Base-by-base conservation (phyloP, 37 sponge, comb jelly and placozoan genomes). In the Aplysina aerophoba region DNA sequence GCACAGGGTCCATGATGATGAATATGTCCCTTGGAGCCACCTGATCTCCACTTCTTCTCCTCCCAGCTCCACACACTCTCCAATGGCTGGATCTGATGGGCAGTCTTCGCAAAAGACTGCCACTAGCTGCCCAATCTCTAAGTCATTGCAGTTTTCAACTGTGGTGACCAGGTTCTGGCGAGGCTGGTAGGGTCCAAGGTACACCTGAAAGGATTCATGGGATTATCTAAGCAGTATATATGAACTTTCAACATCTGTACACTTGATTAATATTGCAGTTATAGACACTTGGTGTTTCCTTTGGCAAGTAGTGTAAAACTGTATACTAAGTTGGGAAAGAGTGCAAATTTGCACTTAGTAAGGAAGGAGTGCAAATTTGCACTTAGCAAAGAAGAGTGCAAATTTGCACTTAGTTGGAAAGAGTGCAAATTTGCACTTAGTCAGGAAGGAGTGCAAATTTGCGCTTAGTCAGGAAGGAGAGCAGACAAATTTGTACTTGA, bases 1-100 rank as follows among this genome's bases (percentile, higher is more conserved):
- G 33, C 41, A 73, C 1, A 31, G 41, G 55, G 58, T 73, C 86
- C 90, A 85, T 62, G 58, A 20, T 50, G 68, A 40, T n/a, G 65
- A 36, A 31, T 90, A 90, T n/a, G 39, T 57, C 15, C 90, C 87
- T 78, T 90, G 79, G 57, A 86, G 19, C 90, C 90, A 90, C 15
- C 54, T 22, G 0, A 90, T 27, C 6, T 85, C 83, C 4, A 90
- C 41, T 0, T 59, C 59, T 38, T 24, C 41, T 8, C 44, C 79
- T 44, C 39, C 20, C 20, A 86, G 33, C 56, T 81, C 39, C 5
- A n/a, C 39, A 38, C 35, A 31, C 14, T 62, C 19, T 0, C 68
- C 86, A 62, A 90, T 81, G 6, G 73, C 59, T 22, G 87, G 90
- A 38, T 85, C 79, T 20, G 57, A 19, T 0, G 35, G 12, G 36